These are phyloP conservation scores for Tachuris rubrigastra DNA, from an alignment of 2,113 vertebrate genomes.

Conservation along the genomic window DNA sequence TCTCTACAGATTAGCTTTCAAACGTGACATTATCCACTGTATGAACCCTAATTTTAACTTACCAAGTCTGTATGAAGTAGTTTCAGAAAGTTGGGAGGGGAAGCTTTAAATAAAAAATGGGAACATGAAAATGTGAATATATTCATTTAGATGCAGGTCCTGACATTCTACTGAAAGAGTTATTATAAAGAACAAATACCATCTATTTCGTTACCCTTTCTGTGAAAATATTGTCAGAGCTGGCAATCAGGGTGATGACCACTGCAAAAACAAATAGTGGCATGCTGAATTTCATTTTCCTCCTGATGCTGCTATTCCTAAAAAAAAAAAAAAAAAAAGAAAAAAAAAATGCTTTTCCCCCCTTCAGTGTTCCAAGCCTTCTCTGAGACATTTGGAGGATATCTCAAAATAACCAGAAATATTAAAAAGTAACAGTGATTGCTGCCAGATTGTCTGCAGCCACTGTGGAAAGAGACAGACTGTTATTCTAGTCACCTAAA, in stretches of 20 bases:
- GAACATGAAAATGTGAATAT: constrained; percentile 45
- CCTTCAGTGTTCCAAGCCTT: constrained; percentile 52
- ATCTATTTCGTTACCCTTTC: constrained; percentile 63
- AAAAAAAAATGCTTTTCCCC: not conserved
- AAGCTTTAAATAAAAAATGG: constrained; percentile 61
- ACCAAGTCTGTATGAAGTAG: constrained; percentile 11
- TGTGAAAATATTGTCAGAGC: constrained; percentile 66
- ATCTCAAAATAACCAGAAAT: constrained; percentile 71
- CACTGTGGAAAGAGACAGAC: constrained; percentile 65
- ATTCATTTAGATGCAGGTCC: constrained; percentile 36
- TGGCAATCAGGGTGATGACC: constrained; percentile 61
- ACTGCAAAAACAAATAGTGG: constrained; percentile 56
- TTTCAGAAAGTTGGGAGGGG: constrained; percentile 50
- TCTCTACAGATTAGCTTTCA: constrained; percentile 46
- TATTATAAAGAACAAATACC: constrained; percentile 59
- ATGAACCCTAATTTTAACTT: constrained; percentile 42
- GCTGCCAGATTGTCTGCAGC: constrained; percentile 70
- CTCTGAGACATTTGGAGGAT: constrained; percentile 66
- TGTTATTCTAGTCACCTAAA: constrained; percentile 70
- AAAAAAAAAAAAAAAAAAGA: not conserved
- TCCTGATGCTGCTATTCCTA: constrained; percentile 40
- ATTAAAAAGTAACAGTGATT: constrained; percentile 70
- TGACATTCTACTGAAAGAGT: constrained; percentile 47
- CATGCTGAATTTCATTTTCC: constrained; percentile 52
- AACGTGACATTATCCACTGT: constrained; percentile 29